Percentiles rank a stretch among this genome's conserved stretches.
phyloP scores from a whole-genome alignment of 2,888 invertebrate species.

The Leucophora obtusa region DNA sequence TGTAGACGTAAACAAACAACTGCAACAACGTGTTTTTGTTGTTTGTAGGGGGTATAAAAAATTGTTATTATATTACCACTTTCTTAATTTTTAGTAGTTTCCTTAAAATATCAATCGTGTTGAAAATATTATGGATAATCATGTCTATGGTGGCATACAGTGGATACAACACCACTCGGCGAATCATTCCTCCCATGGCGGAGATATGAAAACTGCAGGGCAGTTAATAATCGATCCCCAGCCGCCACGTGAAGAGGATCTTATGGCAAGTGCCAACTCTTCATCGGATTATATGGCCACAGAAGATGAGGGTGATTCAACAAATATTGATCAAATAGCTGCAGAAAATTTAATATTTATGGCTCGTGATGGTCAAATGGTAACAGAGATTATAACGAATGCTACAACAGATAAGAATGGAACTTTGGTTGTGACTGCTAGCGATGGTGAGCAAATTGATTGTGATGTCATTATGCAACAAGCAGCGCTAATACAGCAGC shows the following conservation, averaged over 20 bases:
- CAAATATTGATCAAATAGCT: conserved; percentile 81
- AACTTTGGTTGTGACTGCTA: conserved; percentile 70
- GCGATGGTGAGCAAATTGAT: conserved; percentile 67
- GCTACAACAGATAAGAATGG: conserved; percentile 68
- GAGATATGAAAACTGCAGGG: conserved; percentile 66
- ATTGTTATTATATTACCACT: not conserved
- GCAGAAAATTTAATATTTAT: conserved; percentile 83
- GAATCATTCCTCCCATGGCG: conserved; percentile 53
- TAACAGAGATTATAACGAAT: conserved; percentile 72
- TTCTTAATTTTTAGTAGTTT: conserved; percentile 18
- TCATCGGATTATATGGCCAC: conserved; percentile 57
- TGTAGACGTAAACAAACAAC: not conserved
- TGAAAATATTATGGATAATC: conserved; percentile 66
- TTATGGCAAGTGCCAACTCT: conserved; percentile 66
- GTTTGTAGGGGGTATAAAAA: conserved; percentile 26
- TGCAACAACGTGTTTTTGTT: conserved; percentile 42
- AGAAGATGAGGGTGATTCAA: conserved; percentile 67
- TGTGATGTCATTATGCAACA: conserved; percentile 61
- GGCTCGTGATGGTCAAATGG: conserved; percentile 80
- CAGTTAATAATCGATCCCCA: conserved; percentile 65
- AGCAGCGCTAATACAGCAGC: conserved; percentile 48
- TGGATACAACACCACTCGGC: conserved; percentile 73
- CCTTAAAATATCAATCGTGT: conserved; percentile 6
- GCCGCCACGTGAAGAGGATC: conserved; percentile 68
- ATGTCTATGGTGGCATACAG: conserved; percentile 71